phyloP scores from a whole-genome alignment of 2,888 invertebrate genomes.

The Sminthurinus aureus region DNA sequence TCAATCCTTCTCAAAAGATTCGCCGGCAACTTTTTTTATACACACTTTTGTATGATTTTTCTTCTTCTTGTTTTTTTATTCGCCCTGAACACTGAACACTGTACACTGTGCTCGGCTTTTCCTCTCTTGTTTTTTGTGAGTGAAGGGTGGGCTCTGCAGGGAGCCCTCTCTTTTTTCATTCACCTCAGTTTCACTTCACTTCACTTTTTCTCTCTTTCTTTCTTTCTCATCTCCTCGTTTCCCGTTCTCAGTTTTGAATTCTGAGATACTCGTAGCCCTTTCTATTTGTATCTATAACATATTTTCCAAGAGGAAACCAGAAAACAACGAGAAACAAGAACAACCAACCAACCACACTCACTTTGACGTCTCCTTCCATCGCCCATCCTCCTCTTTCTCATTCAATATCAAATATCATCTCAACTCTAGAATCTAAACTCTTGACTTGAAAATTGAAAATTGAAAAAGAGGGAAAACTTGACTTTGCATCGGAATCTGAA shows the following conservation, averaged over 20 bases:
- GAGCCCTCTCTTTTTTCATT: slow-evolving; percentile 22
- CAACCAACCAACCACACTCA: neutral
- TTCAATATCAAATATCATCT: no score
- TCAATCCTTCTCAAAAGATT: slow-evolving; percentile 22
- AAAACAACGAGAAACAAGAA: neutral
- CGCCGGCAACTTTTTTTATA: slow-evolving; percentile 35
- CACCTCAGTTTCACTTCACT: slow-evolving; percentile 2
- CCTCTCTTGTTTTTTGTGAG: slow-evolving; percentile 4
- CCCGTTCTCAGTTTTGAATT: neutral
- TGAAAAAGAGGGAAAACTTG: no score
- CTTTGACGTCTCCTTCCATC: neutral
- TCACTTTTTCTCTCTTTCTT: neutral
- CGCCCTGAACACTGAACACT: no score
- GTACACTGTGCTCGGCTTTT: slow-evolving; percentile 1
- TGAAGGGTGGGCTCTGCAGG: slow-evolving; percentile 33
- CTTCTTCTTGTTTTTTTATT: neutral
- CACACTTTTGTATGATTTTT: neutral
- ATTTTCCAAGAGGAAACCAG: neutral
- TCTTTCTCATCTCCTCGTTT: neutral
- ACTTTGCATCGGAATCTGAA: no score
- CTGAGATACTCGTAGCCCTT: no score
- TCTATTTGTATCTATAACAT: neutral
- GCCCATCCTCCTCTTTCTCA: no score
- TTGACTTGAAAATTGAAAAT: no score
- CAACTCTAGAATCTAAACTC: no score